Percentiles rank a stretch among this genome's conserved stretches.
These are phyloP conservation scores for Oncopeltus fasciatus DNA, from an alignment of 1,140 invertebrate genomes.

Conservation along the genomic window DNA sequence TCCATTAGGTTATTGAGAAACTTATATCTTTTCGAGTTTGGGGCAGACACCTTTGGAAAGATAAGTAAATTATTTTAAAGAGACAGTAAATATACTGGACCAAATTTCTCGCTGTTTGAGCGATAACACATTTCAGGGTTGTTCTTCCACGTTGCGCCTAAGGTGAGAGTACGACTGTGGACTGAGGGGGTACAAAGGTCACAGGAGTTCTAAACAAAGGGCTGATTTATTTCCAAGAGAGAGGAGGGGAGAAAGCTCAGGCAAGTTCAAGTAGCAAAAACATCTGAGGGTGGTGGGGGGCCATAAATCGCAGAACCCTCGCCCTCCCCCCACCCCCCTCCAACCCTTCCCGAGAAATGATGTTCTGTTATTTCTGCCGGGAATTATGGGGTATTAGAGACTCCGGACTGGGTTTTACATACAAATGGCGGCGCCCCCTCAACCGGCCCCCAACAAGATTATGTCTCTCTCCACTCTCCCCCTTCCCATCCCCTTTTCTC, in stretches of 20 bases:
- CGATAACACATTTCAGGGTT: too few relatives aligned
- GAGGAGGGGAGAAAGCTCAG: not conserved
- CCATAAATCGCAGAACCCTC: constrained; percentile 9
- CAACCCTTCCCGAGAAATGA: constrained; percentile 3
- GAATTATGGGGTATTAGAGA: constrained; percentile 20
- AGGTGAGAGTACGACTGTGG: too few relatives aligned
- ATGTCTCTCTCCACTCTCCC: not conserved
- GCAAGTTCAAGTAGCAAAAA: constrained; percentile 20
- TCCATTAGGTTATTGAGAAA: too few relatives aligned
- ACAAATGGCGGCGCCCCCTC: constrained; percentile 10
- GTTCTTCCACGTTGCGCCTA: too few relatives aligned
- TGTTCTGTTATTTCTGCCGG: constrained; percentile 19
- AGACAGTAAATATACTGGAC: too few relatives aligned
- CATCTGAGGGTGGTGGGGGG: constrained; percentile 5
- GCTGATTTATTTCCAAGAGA: constrained; percentile 14
- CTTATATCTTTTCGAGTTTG: too few relatives aligned
- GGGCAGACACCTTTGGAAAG: too few relatives aligned
- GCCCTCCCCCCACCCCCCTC: not conserved
- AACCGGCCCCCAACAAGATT: not conserved
- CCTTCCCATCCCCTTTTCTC: not conserved
- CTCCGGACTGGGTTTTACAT: constrained; percentile 16
- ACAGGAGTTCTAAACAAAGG: constrained; percentile 17
- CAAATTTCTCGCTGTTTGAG: too few relatives aligned
- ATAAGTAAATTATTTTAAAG: too few relatives aligned
- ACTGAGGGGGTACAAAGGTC: too few relatives aligned